Percentiles rank a stretch among this genome's conserved stretches.
Evolutionary conservation across 2,888 invertebrate species (phyloP).

Genomic region (Yponomeuta malinellus): DNA sequence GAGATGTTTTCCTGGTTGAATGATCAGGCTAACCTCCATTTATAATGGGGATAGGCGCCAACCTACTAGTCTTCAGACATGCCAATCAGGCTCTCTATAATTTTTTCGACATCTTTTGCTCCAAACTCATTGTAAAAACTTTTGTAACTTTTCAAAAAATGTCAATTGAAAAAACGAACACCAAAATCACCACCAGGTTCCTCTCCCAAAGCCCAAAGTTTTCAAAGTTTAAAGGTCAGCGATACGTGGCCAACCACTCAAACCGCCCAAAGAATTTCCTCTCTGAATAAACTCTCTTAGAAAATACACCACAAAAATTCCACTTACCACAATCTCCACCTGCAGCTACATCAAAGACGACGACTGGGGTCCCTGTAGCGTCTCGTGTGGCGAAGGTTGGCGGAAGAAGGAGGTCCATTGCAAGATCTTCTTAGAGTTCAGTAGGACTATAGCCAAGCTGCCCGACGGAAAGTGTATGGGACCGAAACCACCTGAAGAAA

Average conservation of each 20-base stretch:
- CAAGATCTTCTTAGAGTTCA: constrained; percentile 95
- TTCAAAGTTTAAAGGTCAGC: too few species aligned
- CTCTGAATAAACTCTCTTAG: not conserved
- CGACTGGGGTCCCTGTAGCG: constrained; percentile 95
- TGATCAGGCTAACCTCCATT: too few species aligned
- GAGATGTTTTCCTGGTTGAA: too few species aligned
- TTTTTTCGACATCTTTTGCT: too few species aligned
- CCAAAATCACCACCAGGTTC: too few species aligned
- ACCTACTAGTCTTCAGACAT: too few species aligned
- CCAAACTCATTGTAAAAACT: too few species aligned
- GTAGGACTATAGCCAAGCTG: constrained; percentile 89
- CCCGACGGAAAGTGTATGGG: constrained; percentile 93
- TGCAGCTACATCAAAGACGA: constrained; percentile 90
- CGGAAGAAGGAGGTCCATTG: constrained; percentile 93
- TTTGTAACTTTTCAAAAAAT: too few species aligned
- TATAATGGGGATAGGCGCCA: too few species aligned
- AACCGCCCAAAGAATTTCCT: not conserved
- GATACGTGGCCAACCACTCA: not conserved
- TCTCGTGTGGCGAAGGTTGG: constrained; percentile 92
- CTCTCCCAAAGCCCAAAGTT: too few species aligned
- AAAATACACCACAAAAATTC: not conserved
- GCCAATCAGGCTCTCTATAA: too few species aligned
- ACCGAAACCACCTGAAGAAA: constrained; percentile 86
- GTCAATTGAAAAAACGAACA: too few species aligned
- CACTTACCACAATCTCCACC: not conserved